Evolutionary conservation across 2,888 invertebrate species (phyloP), one percentile per base, ranked within the genome.

Genomic region (Elgonia sp.): DNA sequence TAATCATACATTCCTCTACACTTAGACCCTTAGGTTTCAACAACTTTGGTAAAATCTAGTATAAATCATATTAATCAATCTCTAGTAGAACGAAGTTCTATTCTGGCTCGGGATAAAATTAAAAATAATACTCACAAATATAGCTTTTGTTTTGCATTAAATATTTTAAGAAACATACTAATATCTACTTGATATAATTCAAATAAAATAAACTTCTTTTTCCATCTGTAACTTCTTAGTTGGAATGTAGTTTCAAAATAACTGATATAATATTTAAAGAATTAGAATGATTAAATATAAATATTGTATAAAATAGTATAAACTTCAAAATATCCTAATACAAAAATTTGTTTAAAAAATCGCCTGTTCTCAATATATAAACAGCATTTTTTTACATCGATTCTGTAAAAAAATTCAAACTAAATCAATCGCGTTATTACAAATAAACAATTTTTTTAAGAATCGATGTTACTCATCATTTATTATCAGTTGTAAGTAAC

Each of bases 21-120:
- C 18, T 55, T 77, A 77, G 67, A 77, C 67, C 67, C 55, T 67
- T 67, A 77, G 67, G 20, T 67, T 79, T 57, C 46, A 79, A 79
- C 69, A 69, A 57, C 40, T 2, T 16, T 14, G 16, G 18, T 53
- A 53, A 53, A 53, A 53, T 18, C 5, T 53, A 20, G n/a, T n/a
- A 53, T n/a, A 29, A 50, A 72, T 46, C 42, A 65, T n/a, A 65
- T 39, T 39, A 65, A 65, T n/a, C n/a, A n/a, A n/a, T n/a, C n/a
- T n/a, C n/a, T n/a, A n/a, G n/a, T n/a, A n/a, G n/a, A n/a, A n/a
- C n/a, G n/a, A n/a, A n/a, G n/a, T n/a, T n/a, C n/a, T n/a, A n/a
- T n/a, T n/a, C n/a, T n/a, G n/a, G n/a, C n/a, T n/a, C n/a, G n/a
- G n/a, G n/a, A n/a, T n/a, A n/a, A n/a, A n/a, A n/a, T n/a, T n/a